Base-by-base conservation (phyloP, 2,113 vertebrate genomes). In the Elachura formosa region DNA sequence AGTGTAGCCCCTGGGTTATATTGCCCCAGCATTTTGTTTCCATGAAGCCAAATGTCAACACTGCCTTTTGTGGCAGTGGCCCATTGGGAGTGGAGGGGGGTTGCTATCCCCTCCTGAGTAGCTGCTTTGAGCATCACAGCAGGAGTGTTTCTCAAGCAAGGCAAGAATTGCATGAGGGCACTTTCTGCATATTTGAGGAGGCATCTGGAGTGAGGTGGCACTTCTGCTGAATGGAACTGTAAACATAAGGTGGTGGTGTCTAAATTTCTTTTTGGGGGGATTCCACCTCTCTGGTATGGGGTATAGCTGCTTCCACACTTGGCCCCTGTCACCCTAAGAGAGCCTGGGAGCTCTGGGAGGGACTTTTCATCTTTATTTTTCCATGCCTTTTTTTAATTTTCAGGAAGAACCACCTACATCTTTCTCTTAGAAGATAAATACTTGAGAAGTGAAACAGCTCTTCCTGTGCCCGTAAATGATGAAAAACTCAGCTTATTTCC, bases 401-500 rank as follows among this genome's bases (percentile, higher is more conserved):
- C 66, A 55, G 20, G 5, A 96, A 96, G 85, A 96, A 40, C 95
- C 97, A 93, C 97, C 97, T 96, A 97, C 96, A 95, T 95, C 83
- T 96, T 97, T 95, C 93, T 96, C 92, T 96, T 72, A 85, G 62
- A 83, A 96, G 71, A 89, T n/a, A 94, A 96, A 90, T 92, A 92
- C 90, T 87, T 77, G 61, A 84, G 91, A 96, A 95, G 72, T 87
- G 94, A 95, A 96, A 89, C 80, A 1, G 82, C 69, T 94, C 95
- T 97, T 97, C 97, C 97, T 97, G 95, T 97, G 91, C 95, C 94
- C 56, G 51, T 96, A 96, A 97, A 86, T 9, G 77, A 56, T 11
- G 43, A 91, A 88, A 69, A 93, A 46, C 87, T 96, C 75, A 38
- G 49, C 88, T 76, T 84, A 84, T 94, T 97, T 94, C 92, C 94